Base-by-base conservation (phyloP, 2,888 invertebrate species). In the Oeneis ivallda region DNA sequence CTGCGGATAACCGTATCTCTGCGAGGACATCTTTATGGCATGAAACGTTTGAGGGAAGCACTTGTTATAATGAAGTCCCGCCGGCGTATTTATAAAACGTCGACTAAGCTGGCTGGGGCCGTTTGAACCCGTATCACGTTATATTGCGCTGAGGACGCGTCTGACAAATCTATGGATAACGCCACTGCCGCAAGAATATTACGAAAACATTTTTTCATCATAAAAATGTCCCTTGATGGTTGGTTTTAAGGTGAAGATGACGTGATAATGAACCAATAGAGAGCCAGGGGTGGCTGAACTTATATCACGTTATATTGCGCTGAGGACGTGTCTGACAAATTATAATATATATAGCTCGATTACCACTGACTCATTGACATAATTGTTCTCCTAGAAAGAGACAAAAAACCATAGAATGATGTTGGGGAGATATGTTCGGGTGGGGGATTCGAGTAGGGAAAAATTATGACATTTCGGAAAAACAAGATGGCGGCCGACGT, bases 61-160 rank as follows among this genome's bases (percentile, higher is more conserved):
- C 70, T 71, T 54, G 67, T 69, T 64, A 68, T 73, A 73, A 70
- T 70, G 69, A 71, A 71, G 69, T 68, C 58, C 60, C 62, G 64
- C 58, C 53, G 56, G 34, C 71, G 73, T 75, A 76, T 77, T 76
- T 75, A 79, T 76, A 75, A 79, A 76, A 75, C 72, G 78, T 74
- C 72, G 71, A 76, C 74, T 74, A 71, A 78, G 76, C 75, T 68
- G 66, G 26, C 52, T 68, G 45, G 64, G 17, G 64, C 26, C 49
- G 65, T 65, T 61, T 58, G 74, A 75, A 76, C 75, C 78, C 73
- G 75, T 72, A 75, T 75, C 77, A 74, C 73, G 72, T 67, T 70
- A 75, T 75, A 75, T 74, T 74, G 72, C 72, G 78, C 75, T 73
- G 77, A 76, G 72, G 71, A 61, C 64, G 73, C 73, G 74, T 74